These are phyloP conservation scores for Minunthozetes semirufus DNA, from an alignment of 2,888 invertebrate species.

Conservation along the genomic window DNA sequence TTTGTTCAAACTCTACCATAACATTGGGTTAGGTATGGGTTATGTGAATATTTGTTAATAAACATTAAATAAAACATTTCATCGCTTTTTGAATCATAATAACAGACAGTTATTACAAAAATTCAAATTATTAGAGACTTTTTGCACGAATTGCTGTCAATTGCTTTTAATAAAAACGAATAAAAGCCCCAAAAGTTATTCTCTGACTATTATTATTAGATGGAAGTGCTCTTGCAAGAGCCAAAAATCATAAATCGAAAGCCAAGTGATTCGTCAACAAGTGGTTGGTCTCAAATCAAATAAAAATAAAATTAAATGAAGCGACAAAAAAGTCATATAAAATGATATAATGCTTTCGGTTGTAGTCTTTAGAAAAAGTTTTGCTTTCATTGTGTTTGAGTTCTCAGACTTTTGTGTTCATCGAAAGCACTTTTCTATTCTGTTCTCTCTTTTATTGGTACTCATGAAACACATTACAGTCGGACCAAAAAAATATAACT, in stretches of 20 bases:
- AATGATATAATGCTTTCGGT: slow-evolving; percentile 13
- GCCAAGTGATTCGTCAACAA: slow-evolving; percentile 3
- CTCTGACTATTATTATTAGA: neutral
- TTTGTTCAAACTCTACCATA: neutral
- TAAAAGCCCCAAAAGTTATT: neutral
- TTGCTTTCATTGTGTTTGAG: neutral
- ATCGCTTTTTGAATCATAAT: neutral
- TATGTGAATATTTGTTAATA: neutral
- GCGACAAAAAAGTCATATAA: slow-evolving; percentile 20
- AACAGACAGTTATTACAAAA: no score
- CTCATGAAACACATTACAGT: slow-evolving; percentile 2
- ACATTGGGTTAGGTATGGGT: no score
- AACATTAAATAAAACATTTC: neutral
- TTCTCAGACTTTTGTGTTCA: slow-evolving; percentile 3
- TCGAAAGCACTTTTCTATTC: slow-evolving; percentile 18
- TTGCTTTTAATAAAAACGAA: neutral
- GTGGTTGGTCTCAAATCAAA: slow-evolving; percentile 1
- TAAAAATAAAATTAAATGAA: slow-evolving; percentile 21
- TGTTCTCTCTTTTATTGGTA: slow-evolving; percentile 17
- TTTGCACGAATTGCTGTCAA: no score
- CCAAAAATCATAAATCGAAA: slow-evolving; percentile 2
- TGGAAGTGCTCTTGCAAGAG: neutral
- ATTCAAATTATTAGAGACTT: no score
- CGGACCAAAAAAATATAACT: slow-evolving; percentile 1
- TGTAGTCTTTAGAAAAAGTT: neutral